A percentile compares a stretch with the other conserved stretches of the same genome.
Conservation (phyloP, 2,888 invertebrate species). For the Melanargia galathea region DNA sequence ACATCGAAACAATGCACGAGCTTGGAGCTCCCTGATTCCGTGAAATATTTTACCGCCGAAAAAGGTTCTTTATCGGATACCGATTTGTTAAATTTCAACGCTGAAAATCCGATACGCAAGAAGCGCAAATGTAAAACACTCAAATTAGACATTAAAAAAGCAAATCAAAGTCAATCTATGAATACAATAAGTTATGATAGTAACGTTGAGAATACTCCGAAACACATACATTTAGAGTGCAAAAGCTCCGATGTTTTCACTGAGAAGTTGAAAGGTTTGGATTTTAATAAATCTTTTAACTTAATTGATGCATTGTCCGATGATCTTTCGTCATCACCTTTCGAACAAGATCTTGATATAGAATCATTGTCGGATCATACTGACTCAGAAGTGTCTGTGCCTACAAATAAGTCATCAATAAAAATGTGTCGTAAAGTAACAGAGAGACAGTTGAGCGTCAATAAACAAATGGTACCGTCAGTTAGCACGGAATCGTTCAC, state of each 20-base stretch:
- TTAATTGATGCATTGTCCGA: slow-evolving; percentile 60
- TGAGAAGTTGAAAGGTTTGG: slow-evolving; percentile 58
- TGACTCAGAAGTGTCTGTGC: slow-evolving; percentile 54
- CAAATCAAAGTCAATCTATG: slow-evolving; percentile 54
- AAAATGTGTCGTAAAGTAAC: slow-evolving; percentile 71
- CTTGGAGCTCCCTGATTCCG: slow-evolving; percentile 54
- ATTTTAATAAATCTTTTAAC: slow-evolving; percentile 68
- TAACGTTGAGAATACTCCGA: slow-evolving; percentile 70
- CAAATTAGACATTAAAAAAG: slow-evolving; percentile 65
- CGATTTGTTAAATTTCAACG: slow-evolving; percentile 52
- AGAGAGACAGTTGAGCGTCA: slow-evolving; percentile 38
- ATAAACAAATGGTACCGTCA: slow-evolving; percentile 52
- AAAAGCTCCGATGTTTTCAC: slow-evolving; percentile 62
- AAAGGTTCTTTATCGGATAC: slow-evolving; percentile 70
- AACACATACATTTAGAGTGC: slow-evolving; percentile 62
- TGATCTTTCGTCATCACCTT: slow-evolving; percentile 45
- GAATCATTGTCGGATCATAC: slow-evolving; percentile 67
- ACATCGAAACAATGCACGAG: slow-evolving; percentile 58
- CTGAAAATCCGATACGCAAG: slow-evolving; percentile 44
- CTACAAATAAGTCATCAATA: slow-evolving; percentile 48
- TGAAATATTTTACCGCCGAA: slow-evolving; percentile 56
- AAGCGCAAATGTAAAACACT: slow-evolving; percentile 58
- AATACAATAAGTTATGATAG: slow-evolving; percentile 47
- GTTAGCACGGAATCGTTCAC: slow-evolving; percentile 66
- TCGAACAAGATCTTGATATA: slow-evolving; percentile 57